A percentile compares a stretch with the other conserved stretches of the same genome.
Evolutionary conservation across 2,113 vertebrate species (phyloP).

Genomic region (Apeltes quadracus): DNA sequence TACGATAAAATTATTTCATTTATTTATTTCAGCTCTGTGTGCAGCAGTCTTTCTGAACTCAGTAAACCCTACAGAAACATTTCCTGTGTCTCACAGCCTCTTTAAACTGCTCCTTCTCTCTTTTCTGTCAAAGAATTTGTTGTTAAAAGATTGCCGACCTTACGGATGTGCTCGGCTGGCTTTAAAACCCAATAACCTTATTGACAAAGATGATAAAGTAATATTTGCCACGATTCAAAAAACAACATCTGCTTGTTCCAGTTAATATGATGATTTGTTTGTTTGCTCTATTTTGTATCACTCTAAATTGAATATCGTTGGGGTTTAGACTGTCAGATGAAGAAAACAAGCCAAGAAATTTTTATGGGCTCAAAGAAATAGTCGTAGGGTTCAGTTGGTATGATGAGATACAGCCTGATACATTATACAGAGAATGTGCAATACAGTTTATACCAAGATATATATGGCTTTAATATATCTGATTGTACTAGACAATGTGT

Average conservation of each 20-base stretch:
- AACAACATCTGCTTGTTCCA: slow-evolving; percentile 2
- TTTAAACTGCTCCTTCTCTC: slow-evolving; percentile 35
- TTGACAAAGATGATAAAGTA: neutral
- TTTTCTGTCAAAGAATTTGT: neutral
- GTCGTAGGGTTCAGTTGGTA: neutral
- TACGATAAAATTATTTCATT: slow-evolving; percentile 85
- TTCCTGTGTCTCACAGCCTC: slow-evolving; percentile 59
- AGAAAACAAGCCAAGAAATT: slow-evolving; percentile 5
- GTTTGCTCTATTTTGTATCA: slow-evolving; percentile 17
- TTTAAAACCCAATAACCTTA: neutral
- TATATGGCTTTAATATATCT: neutral
- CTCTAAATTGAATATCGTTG: slow-evolving; percentile 12
- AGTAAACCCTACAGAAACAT: slow-evolving; percentile 83
- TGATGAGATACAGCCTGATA: neutral
- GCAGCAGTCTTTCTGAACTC: slow-evolving; percentile 81
- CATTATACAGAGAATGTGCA: neutral
- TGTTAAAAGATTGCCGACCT: neutral
- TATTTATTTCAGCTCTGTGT: slow-evolving; percentile 86
- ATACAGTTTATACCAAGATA: neutral
- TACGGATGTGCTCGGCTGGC: neutral
- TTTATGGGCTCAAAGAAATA: neutral
- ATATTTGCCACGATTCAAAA: neutral
- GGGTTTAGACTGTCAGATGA: slow-evolving; percentile 10
- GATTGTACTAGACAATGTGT: neutral
- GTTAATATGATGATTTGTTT: neutral